phyloP scores from a whole-genome alignment of 2,113 vertebrate species.

The Lampris incognitus region DNA sequence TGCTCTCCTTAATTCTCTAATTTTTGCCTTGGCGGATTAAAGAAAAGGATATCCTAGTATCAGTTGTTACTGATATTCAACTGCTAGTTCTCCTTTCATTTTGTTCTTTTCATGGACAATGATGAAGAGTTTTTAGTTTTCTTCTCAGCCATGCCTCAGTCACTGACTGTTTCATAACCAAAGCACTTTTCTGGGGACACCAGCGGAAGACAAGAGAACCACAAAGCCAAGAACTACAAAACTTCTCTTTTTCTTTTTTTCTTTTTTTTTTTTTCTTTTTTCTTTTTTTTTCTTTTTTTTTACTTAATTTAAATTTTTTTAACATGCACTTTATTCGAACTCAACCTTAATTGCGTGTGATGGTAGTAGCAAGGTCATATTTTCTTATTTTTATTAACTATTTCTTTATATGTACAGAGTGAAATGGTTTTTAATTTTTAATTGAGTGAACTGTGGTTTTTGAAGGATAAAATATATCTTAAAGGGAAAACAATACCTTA shows the following conservation, averaged over 20 bases:
- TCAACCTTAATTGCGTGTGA: constrained; percentile 78
- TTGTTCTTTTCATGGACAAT: constrained; percentile 50
- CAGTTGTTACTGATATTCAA: constrained; percentile 38
- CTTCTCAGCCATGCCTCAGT: constrained; percentile 51
- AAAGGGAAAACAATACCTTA: constrained; percentile 68
- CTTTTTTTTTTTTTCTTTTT: constrained; percentile 48
- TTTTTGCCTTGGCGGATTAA: constrained; percentile 48
- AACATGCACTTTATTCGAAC: constrained; percentile 84
- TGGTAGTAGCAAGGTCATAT: constrained; percentile 73
- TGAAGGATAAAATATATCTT: constrained; percentile 43
- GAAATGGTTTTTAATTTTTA: constrained; percentile 51
- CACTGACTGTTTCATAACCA: constrained; percentile 82
- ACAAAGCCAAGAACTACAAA: constrained; percentile 68
- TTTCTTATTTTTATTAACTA: constrained; percentile 66
- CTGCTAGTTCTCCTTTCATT: constrained; percentile 28
- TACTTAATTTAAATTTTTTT: constrained; percentile 38
- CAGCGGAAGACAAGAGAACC: constrained; percentile 62
- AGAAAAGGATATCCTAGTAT: constrained; percentile 50
- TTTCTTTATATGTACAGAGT: constrained; percentile 67
- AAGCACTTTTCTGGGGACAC: constrained; percentile 85
- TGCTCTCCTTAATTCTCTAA: constrained; percentile 29
- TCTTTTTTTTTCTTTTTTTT: constrained; percentile 12
- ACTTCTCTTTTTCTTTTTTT: constrained; percentile 43
- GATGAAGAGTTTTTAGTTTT: constrained; percentile 63
- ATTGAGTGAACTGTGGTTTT: constrained; percentile 40